phyloP scores from a whole-genome alignment of 2,797 vertebrate genomes.

The Acrossocheilus fasciatus region DNA sequence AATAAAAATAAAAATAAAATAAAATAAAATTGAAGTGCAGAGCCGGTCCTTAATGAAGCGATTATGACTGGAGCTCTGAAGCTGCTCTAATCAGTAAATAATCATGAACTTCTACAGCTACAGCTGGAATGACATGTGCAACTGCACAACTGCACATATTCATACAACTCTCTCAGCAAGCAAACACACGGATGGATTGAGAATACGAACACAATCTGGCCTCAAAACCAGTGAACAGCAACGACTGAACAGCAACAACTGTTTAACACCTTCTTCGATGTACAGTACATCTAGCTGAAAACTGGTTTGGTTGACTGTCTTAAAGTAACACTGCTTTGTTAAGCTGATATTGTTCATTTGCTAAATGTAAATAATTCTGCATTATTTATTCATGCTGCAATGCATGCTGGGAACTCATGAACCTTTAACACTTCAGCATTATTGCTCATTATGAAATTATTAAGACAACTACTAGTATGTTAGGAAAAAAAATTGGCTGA shows the following conservation, averaged over 20 bases:
- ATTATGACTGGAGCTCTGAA: background rate
- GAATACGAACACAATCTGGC: background rate
- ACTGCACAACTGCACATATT: constrained; percentile 50
- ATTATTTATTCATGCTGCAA: too few species aligned
- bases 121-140: background rate
- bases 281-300: too few species aligned
- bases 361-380: background rate
- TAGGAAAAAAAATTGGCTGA: too few species aligned
- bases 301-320: too few species aligned
- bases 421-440: background rate
- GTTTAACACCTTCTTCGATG: background rate
- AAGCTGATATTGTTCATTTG: background rate
- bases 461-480: too few species aligned
- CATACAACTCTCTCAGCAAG: constrained; percentile 64
- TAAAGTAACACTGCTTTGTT: background rate
- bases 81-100: background rate
- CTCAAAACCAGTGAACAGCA: background rate
- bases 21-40: background rate
- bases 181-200: background rate
- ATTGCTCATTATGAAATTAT: background rate
- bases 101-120: too few species aligned
- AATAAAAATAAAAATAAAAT: background rate
- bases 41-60: background rate
- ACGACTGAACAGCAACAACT: background rate
- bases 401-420: too few species aligned